Evolutionary conservation across 37 sponge, comb jelly and placozoan species (phyloP).

Genomic region (Cliona cf. orientalis): DNA sequence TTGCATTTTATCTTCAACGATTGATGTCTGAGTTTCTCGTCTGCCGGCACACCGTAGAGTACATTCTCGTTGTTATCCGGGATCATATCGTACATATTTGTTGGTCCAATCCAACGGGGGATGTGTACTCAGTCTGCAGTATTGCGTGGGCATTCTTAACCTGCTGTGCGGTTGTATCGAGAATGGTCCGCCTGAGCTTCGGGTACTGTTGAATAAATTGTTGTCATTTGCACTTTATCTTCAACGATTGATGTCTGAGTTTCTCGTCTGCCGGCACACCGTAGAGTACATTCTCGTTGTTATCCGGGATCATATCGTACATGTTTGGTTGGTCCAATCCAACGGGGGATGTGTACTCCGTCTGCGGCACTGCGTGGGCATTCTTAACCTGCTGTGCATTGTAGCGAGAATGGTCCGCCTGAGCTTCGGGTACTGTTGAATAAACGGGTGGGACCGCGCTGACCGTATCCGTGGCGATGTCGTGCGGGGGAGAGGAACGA

Average conservation of each 20-base stretch:
- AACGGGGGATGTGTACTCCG: not conserved
- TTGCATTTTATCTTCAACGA: not conserved
- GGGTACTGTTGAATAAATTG: no score
- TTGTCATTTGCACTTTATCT: not conserved
- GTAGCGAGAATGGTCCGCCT: not conserved
- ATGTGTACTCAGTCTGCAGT: not conserved
- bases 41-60: not conserved
- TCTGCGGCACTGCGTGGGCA: not conserved
- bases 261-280: not conserved
- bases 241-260: not conserved
- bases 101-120: not conserved
- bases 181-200: not conserved
- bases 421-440: not conserved
- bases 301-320: not conserved
- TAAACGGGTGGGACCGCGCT: not conserved
- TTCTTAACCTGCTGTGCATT: not conserved
- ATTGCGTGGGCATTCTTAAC: not conserved
- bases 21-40: not conserved
- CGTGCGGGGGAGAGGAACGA: not conserved
- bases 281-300: conserved; percentile 1
- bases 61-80: not conserved
- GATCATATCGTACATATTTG: conserved; percentile 6
- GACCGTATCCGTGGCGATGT: not conserved
- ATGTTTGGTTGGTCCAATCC: not conserved
- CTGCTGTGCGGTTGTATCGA: not conserved